Evolutionary conservation across 2,888 invertebrate species (phyloP).

Genomic region (Xanthia togata): DNA sequence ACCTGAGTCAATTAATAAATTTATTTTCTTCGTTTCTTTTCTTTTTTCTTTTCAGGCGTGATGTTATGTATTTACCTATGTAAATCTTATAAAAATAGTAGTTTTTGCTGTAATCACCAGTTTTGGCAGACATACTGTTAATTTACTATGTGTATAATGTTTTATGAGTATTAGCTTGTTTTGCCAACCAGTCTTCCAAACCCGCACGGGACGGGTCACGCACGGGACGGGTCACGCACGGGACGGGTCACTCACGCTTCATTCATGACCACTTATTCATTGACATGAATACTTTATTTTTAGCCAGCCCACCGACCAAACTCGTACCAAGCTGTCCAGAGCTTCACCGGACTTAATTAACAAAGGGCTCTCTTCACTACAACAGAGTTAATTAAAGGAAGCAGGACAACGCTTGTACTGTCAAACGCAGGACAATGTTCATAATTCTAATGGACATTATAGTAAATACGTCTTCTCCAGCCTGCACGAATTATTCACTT

Average conservation of each 20-base stretch:
- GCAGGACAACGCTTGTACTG: background rate
- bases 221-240: background rate
- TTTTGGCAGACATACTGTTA: no score
- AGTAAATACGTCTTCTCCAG: slow-evolving; percentile 6
- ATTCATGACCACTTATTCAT: background rate
- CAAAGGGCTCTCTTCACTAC: background rate
- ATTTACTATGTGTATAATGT: background rate
- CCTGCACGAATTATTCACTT: background rate
- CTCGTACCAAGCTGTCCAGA: background rate
- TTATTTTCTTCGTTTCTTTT: no score
- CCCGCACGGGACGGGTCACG: background rate
- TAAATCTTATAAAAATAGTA: no score
- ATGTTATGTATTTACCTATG: no score
- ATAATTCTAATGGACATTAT: slow-evolving; percentile 1
- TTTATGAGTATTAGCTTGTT: background rate
- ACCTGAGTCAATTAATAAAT: no score
- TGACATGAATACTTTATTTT: background rate
- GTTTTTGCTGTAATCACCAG: no score
- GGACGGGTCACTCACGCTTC: background rate
- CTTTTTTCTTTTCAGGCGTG: no score
- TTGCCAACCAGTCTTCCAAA: background rate
- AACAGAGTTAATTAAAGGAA: slow-evolving; percentile 3
- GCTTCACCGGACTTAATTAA: background rate
- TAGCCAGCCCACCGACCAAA: background rate
- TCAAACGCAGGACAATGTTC: background rate